These are phyloP conservation scores for Psammodynastes pulverulentus DNA, from an alignment of 2,113 vertebrate genomes.

Conservation along the genomic window DNA sequence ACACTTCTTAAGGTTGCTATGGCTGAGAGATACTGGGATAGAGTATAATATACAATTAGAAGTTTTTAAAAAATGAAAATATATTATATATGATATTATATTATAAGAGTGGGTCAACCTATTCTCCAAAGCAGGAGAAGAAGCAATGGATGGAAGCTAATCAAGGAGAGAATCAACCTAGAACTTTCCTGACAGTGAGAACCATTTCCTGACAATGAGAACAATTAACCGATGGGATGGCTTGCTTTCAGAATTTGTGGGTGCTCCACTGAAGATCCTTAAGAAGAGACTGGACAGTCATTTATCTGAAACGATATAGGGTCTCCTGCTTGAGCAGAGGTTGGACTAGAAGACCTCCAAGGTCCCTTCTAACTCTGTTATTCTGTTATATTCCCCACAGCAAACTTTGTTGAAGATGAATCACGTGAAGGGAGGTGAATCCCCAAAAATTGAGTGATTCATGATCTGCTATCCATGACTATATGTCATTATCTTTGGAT, in stretches of 20 bases:
- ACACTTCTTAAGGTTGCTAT: not conserved
- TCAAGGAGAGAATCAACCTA: not conserved
- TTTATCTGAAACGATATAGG: not conserved
- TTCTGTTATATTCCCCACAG: constrained; percentile 25
- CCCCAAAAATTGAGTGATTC: constrained; percentile 49
- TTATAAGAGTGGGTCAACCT: not conserved
- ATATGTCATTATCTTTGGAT: constrained; percentile 62
- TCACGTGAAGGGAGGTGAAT: constrained; percentile 49
- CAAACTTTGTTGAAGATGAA: constrained; percentile 31
- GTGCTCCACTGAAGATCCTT: not conserved
- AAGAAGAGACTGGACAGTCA: not conserved
- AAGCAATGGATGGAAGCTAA: not conserved
- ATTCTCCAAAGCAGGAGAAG: not conserved
- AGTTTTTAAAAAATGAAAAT: not conserved
- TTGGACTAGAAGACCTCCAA: not conserved
- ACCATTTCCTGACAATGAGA: not conserved
- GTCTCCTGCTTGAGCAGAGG: not conserved
- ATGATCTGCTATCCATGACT: constrained; percentile 51
- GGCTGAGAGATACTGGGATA: not conserved
- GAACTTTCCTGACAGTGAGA: not conserved
- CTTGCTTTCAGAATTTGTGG: not conserved
- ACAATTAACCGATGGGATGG: not conserved
- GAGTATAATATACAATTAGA: not conserved
- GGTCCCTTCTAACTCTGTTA: constrained; percentile 24
- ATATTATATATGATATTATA: not conserved